phyloP scores from a whole-genome alignment of 2,113 vertebrate species.

The Geococcyx californianus region DNA sequence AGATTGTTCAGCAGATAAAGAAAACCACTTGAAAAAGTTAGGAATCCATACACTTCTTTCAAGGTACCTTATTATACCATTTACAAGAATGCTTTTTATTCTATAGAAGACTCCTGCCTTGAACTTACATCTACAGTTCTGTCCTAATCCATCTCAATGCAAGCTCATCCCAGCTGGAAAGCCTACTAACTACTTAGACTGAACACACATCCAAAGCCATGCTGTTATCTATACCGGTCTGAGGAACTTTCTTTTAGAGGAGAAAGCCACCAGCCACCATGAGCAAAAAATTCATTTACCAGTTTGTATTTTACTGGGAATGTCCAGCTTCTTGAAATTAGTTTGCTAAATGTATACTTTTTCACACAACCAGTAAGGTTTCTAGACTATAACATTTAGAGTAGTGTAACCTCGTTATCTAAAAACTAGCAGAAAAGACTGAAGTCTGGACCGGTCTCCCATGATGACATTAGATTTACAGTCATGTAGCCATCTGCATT shows the following conservation, averaged over 20 bases:
- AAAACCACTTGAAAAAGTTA: not conserved
- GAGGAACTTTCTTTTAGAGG: not conserved
- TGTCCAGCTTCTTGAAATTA: not conserved
- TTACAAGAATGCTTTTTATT: not conserved
- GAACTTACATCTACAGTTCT: not conserved
- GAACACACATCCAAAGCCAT: not conserved
- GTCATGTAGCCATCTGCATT: not conserved
- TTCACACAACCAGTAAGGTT: not conserved
- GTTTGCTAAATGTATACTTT: not conserved
- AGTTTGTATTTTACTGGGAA: not conserved
- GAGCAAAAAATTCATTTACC: not conserved
- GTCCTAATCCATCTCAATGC: not conserved
- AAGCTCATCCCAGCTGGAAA: not conserved
- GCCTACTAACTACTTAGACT: not conserved
- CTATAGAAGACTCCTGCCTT: not conserved
- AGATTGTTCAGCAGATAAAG: not conserved
- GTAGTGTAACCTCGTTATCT: not conserved
- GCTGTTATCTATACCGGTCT: not conserved
- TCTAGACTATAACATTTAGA: not conserved
- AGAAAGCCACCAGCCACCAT: not conserved
- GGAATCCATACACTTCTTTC: not conserved
- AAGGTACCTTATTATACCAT: not conserved
- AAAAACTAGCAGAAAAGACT: not conserved
- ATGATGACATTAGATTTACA: not conserved
- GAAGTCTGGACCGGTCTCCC: not conserved